These are phyloP conservation scores for Monomorium pharaonis DNA, from an alignment of 1,140 invertebrate species.

Conservation along the genomic window DNA sequence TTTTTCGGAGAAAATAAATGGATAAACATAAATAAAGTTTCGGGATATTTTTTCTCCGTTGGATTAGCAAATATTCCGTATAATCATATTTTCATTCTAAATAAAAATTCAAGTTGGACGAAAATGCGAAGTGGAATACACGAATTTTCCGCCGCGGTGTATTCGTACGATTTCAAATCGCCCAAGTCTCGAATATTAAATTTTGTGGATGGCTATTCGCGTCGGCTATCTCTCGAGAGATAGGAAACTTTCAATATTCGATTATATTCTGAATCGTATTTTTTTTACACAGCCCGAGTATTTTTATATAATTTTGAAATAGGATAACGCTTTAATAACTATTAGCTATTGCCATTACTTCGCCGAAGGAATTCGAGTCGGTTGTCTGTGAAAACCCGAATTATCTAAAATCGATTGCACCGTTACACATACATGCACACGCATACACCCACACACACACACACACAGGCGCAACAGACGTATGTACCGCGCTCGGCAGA, in stretches of 20 bases:
- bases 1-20: background rate
- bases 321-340: background rate
- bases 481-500: background rate
- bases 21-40: background rate
- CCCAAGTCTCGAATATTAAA: slow-evolving; percentile 21
- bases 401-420: slow-evolving; percentile 18
- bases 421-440: background rate
- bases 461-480: background rate
- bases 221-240: background rate
- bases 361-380: slow-evolving; percentile 20
- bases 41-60: background rate
- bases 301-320: slow-evolving; percentile 19
- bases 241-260: slow-evolving; percentile 24
- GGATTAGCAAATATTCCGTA: background rate
- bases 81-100: background rate
- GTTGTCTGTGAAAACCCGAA: slow-evolving; percentile 26
- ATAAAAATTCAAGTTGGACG: background rate
- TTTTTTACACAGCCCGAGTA: background rate
- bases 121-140: background rate
- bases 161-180: slow-evolving; percentile 16
- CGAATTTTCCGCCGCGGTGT: background rate
- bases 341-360: slow-evolving; percentile 22
- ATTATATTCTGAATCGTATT: background rate
- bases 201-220: slow-evolving; percentile 4
- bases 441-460: background rate